These are phyloP conservation scores for Noctua pronuba DNA, from an alignment of 2,888 invertebrate genomes.

Conservation along the genomic window DNA sequence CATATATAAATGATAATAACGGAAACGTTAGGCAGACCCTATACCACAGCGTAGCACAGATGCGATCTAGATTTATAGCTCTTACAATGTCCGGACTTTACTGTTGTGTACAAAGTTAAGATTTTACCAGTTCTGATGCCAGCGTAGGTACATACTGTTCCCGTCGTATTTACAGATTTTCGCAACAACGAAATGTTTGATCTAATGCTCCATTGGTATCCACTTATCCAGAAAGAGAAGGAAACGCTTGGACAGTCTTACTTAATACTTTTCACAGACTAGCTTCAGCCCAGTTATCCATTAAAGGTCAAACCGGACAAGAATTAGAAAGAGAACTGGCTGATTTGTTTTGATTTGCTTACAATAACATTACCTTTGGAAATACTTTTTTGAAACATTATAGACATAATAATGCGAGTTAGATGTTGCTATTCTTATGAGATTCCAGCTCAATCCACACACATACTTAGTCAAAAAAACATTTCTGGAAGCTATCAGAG, in stretches of 20 bases:
- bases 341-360: not conserved
- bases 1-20: conserved; percentile 4
- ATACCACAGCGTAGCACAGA: conserved; percentile 8
- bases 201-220: not conserved
- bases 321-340: not conserved
- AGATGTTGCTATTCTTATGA: not conserved
- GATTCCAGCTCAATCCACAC: not conserved
- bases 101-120: not conserved
- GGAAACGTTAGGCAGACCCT: not conserved
- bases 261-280: not conserved
- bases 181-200: not conserved
- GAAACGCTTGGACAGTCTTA: not conserved
- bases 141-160: not conserved
- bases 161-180: not conserved
- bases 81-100: conserved; percentile 17
- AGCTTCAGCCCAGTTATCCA: not conserved
- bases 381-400: not conserved
- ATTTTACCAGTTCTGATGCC: not conserved
- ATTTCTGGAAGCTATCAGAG: not conserved
- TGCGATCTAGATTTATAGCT: conserved; percentile 19
- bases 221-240: not conserved
- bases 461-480: not conserved
- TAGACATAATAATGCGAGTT: not conserved
- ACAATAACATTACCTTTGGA: not conserved
- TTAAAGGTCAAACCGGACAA: not conserved